Evolutionary conservation across 2,797 vertebrate species (phyloP), one percentile per base, ranked within the genome.

Genomic region (Dermochelys coriacea): DNA sequence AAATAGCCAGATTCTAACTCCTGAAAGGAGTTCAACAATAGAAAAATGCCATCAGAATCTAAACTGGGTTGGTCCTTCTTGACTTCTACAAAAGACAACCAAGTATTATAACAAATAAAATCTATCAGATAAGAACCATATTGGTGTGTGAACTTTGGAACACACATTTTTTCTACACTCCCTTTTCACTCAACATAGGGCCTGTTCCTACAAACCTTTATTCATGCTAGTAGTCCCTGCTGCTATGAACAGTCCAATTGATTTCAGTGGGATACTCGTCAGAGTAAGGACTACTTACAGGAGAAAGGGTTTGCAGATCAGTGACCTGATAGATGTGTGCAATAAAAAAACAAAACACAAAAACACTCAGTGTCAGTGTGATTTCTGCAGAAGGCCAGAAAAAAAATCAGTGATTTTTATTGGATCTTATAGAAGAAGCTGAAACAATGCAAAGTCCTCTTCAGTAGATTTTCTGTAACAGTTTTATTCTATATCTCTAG

Each of bases 401-500:
- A 50, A 41, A 68, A 80, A 80, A 50, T 49, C 47, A 0, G 18
- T 4, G 41, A 50, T 91, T 96, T 89, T 91, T 2, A 68, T 86
- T 71, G 37, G 21, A 5, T 41, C 37, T 71, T 23, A 71, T 41
- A 11, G 41, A 84, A 95, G 91, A 31, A 91, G 50, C 57, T 74
- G 80, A 93, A 94, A 94, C 88, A 59, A 74, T 31, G n/a, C 5
- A n/a, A n/a, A 29, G 18, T 51, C 55, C 55, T 82, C 15, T 34
- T 64, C 19, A 25, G 80, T 64, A 79, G 78, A 86, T 95, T 96
- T 93, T 87, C 94, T 57, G 80, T 90, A 96, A 85, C 81, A 4
- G 75, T 94, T 94, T 95, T 88, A 85, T 50, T 1, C 86, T 78
- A 86, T 15, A 31, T 37, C 50, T 16, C n/a, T 49, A 19, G 47